phyloP scores from a whole-genome alignment of 2,888 invertebrate species.

The Hirtodrosophila duncani region DNA sequence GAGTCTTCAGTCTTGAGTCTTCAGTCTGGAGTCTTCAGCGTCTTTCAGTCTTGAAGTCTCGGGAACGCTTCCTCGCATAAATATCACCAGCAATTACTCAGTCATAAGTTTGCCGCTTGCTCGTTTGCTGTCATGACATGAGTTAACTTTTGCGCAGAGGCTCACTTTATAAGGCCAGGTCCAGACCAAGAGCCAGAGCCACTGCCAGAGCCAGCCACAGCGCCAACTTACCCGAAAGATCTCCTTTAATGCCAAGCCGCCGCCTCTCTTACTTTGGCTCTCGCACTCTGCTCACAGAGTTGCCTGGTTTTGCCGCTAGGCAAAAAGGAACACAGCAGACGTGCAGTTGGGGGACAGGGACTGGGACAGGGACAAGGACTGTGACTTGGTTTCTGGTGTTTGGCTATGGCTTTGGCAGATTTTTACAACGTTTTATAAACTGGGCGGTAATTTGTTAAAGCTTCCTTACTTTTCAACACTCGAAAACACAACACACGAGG shows the following conservation, averaged over 20 bases:
- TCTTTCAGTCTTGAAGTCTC: conserved; percentile 33
- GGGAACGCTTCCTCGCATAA: conserved; percentile 77
- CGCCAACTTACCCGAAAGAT: conserved; percentile 39
- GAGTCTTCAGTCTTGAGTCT: conserved; percentile 1
- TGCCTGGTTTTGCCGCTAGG: conserved; percentile 59
- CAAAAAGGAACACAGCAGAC: conserved; percentile 16
- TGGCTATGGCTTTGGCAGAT: conserved; percentile 66
- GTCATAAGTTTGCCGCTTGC: conserved; percentile 76
- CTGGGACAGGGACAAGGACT: conserved; percentile 4
- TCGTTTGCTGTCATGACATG: conserved; percentile 71
- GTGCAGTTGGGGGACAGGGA: not conserved
- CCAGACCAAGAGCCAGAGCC: conserved; percentile 15
- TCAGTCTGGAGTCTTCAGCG: conserved; percentile 5
- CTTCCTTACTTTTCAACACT: conserved; percentile 78
- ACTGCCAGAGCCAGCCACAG: conserved; percentile 8
- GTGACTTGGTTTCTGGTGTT: conserved; percentile 42
- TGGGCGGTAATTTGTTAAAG: conserved; percentile 77
- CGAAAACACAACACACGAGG: conserved; percentile 28
- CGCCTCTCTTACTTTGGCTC: conserved; percentile 6
- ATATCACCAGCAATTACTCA: conserved; percentile 77
- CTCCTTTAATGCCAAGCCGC: conserved; percentile 64
- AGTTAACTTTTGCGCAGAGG: conserved; percentile 61
- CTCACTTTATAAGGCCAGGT: conserved; percentile 59
- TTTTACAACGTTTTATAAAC: conserved; percentile 64
- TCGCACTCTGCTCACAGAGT: conserved; percentile 38